Evolutionary conservation across 2,888 invertebrate species (phyloP), one percentile per base, ranked within the genome.

Genomic region (Salpingus planirostris): DNA sequence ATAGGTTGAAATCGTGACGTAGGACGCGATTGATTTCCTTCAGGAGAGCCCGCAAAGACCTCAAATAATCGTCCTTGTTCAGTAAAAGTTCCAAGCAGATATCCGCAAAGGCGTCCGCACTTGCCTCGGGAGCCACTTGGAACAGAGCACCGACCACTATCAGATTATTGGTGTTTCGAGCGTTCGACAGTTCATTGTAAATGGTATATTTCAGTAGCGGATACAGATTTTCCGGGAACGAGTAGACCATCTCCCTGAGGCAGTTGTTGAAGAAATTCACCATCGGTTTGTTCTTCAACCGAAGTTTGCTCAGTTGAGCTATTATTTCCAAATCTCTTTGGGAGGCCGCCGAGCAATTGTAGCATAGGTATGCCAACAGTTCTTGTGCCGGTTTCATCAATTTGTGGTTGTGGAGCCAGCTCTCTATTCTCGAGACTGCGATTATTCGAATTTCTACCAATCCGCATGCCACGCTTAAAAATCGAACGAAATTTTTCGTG

Each of bases 391-490:
- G 79, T 51, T 89, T 80, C 70, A 88, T 86, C 31, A 93, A 67
- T 71, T 96, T 97, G 38, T 93, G 92, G 59, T 95, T 95, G 61
- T 93, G 92, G 35, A 96, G 70, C 95, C 95, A 96, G 49, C 84
- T 77, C 61, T 96, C 96, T 11, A 96, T 70, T 1, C 87, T 78
- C 1, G 82, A 77, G 1, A 84, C 80, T 0, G 85, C 80, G 30
- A 84, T 75, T 52, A 81, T 74, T 12, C 91, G 73, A 41, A 91
- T 81, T 66, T 93, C 92, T 0, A 79, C 78, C 36, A 92, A 77
- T 0, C 96, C 95, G 44, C 87, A 83, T 0, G 91, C 80, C 0
- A 82, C 79, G 1, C 89, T 80, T 15, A 96, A 67, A 35, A 95
- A 74, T 47, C 85, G 81, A 0, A 96, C 72, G 48, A 93, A 85